These are phyloP conservation scores for Xylota segnis DNA, from an alignment of 2,888 invertebrate species.

Conservation along the genomic window DNA sequence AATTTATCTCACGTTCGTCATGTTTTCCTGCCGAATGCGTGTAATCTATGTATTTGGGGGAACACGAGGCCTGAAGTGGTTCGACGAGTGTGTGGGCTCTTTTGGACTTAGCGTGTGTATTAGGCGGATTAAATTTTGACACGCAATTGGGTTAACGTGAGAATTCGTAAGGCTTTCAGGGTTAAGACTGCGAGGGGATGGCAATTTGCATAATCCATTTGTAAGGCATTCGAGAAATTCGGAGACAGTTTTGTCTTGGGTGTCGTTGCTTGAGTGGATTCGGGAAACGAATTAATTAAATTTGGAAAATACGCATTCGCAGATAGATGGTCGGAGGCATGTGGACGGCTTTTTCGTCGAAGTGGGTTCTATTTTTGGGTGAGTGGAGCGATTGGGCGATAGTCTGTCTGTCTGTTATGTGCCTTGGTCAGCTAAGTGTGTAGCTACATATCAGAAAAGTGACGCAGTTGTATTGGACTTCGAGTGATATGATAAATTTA, in stretches of 20 bases:
- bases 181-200: background rate
- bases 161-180: background rate
- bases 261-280: background rate
- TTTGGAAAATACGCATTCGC: background rate
- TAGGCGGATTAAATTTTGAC: slow-evolving; percentile 34
- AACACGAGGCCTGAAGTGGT: slow-evolving; percentile 32
- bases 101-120: slow-evolving; percentile 9
- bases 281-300: slow-evolving; percentile 1
- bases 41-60: slow-evolving; percentile 17
- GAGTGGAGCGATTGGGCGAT: too few relatives aligned
- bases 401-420: too few relatives aligned
- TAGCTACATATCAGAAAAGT: too few relatives aligned
- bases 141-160: slow-evolving; percentile 35
- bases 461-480: too few relatives aligned
- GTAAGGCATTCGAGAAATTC: background rate
- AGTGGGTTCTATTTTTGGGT: too few relatives aligned
- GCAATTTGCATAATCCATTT: slow-evolving; percentile 6
- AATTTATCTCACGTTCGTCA: slow-evolving; percentile 32
- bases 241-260: background rate
- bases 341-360: too few relatives aligned
- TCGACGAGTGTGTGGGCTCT: slow-evolving; percentile 9
- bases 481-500: too few relatives aligned
- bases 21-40: background rate
- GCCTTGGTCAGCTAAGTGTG: too few relatives aligned
- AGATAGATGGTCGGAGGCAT: too few relatives aligned